Evolutionary conservation across 1,140 invertebrate genomes (phyloP), one percentile per base, ranked within the genome.

Genomic region (Ceratosolen solmsi): DNA sequence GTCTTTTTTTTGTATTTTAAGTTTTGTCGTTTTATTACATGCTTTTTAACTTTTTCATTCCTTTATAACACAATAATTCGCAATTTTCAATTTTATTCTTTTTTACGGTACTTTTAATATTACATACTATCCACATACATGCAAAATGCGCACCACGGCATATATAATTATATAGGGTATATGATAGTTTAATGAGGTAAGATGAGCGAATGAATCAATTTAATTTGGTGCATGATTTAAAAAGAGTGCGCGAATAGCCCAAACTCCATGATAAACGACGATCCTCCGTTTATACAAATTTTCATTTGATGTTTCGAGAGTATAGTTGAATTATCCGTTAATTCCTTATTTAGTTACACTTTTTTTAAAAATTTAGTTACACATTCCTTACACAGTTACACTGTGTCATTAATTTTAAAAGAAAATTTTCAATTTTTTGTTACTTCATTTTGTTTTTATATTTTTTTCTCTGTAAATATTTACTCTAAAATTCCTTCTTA

Each of bases 141-240:
- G 87, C 88, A 86, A 87, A 89, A 80, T 76, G 33, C 85, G 84
- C 86, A 87, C 86, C 85, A 85, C 82, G 82, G n/a, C n/a, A 54
- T 82, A 65, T 41, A 84, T 86, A 80, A 78, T 79, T 86, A 80
- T 79, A 82, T 84, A 81, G 41, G 56, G 85, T 86, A 86, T 85
- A 86, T 85, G 85, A 88, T 73, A 87, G 85, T 85, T 86, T 84
- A 86, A 87, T 87, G 85, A 84, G 73, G 87, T 85, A 87, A 73
- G 41, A n/a, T n/a, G n/a, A 56, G 36, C 75, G 76, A 83, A 91
- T 90, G 86, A 89, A 87, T 88, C 73, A 86, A 88, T 89, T 86
- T 82, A 87, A 89, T 89, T 74, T 84, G 81, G 89, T 91, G 90
- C 89, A 87, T 88, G 87, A 88, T 88, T 89, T 87, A 58, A 88